Conservation (phyloP, 2,113 vertebrate genomes). For the Grantiella picta region DNA sequence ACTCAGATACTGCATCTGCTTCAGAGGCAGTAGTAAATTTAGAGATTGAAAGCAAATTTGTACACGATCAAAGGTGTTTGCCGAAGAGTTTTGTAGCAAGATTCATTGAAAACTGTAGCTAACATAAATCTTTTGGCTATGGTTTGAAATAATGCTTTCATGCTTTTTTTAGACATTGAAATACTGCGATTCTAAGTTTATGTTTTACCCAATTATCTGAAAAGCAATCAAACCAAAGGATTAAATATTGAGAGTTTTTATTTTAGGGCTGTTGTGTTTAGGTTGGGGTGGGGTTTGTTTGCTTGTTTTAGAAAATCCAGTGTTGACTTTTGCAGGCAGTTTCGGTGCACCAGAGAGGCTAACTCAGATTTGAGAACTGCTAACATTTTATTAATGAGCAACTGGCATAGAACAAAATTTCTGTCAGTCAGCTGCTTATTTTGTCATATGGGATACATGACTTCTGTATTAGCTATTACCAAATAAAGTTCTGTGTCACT, state of each 20-base stretch:
- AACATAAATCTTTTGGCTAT: neutral
- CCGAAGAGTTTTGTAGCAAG: neutral
- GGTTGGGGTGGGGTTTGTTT: neutral
- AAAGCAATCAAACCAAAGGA: constrained; percentile 7
- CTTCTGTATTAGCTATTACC: neutral
- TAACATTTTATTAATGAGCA: neutral
- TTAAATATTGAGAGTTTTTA: neutral
- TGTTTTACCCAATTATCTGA: neutral
- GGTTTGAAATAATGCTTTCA: neutral
- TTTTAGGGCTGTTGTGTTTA: neutral
- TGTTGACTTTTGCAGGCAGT: neutral
- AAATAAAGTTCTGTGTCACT: neutral
- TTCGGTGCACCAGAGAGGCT: neutral
- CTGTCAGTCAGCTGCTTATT: neutral
- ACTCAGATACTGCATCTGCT: neutral
- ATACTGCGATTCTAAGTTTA: neutral
- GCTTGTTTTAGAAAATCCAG: constrained; percentile 4
- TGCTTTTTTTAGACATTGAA: neutral
- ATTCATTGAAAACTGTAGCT: neutral
- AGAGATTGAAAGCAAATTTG: neutral
- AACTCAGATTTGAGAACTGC: neutral
- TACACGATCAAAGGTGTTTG: neutral
- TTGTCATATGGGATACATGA: neutral
- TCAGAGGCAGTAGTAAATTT: neutral
- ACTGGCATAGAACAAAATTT: neutral